Percentiles rank a stretch among this genome's conserved stretches.
These are phyloP conservation scores for Episyrphus balteatus DNA, from an alignment of 1,140 invertebrate genomes.

Conservation along the genomic window DNA sequence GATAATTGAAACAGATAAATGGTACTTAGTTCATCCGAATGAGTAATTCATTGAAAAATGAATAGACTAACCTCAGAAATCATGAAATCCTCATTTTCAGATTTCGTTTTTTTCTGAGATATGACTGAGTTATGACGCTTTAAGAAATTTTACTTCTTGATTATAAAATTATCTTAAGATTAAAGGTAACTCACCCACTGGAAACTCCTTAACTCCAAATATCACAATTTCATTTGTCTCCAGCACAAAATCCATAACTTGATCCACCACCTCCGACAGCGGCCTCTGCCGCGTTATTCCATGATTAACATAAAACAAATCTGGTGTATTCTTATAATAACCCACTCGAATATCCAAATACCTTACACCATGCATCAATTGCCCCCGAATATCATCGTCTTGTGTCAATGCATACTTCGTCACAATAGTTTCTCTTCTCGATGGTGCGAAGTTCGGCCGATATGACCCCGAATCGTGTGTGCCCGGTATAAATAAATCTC, in stretches of 20 bases:
- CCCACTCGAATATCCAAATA: slow-evolving; percentile 50
- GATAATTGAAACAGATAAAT: no score
- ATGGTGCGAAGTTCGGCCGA: slow-evolving; percentile 32
- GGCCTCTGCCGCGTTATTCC: slow-evolving; percentile 41
- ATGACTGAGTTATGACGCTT: no score
- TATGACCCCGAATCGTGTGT: slow-evolving; percentile 53
- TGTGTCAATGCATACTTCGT: slow-evolving; percentile 43
- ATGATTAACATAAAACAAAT: slow-evolving; percentile 46
- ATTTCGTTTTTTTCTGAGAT: no score
- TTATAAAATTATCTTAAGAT: no score
- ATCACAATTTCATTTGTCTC: slow-evolving; percentile 53
- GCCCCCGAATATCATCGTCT: slow-evolving; percentile 46
- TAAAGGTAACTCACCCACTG: slow-evolving; percentile 42
- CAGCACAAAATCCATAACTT: slow-evolving; percentile 44
- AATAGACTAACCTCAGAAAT: no score
- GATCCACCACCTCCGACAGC: slow-evolving; percentile 39
- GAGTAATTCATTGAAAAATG: no score
- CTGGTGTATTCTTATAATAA: slow-evolving; percentile 35
- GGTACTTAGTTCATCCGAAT: no score
- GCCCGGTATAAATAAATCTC: slow-evolving; percentile 48
- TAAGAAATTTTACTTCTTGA: no score
- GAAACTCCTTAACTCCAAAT: slow-evolving; percentile 52
- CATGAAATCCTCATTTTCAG: no score
- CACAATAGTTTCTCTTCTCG: slow-evolving; percentile 31
- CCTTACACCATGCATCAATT: slow-evolving; percentile 46